These are phyloP conservation scores for Harpalus rubripes DNA, from an alignment of 2,888 invertebrate species.

Conservation along the genomic window DNA sequence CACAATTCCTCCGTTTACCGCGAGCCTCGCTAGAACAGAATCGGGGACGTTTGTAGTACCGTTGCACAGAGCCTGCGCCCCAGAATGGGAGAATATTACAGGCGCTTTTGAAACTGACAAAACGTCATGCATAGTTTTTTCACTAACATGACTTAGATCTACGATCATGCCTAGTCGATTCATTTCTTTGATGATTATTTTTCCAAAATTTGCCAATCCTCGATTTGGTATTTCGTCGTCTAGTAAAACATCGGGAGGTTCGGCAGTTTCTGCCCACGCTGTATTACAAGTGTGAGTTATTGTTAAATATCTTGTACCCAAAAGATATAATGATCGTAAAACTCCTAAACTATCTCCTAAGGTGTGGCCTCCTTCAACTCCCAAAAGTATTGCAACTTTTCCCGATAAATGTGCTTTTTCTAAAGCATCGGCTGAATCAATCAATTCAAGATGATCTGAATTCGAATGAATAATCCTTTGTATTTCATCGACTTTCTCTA, in stretches of 20 bases:
- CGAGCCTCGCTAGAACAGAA: conserved; percentile 77
- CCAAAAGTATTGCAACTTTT: conserved; percentile 82
- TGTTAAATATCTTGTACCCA: conserved; percentile 84
- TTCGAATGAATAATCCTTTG: conserved; percentile 79
- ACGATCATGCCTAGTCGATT: conserved; percentile 86
- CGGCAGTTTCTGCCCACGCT: conserved; percentile 80
- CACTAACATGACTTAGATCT: conserved; percentile 83
- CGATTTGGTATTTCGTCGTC: conserved; percentile 63
- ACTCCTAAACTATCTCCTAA: conserved; percentile 84
- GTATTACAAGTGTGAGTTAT: conserved; percentile 85
- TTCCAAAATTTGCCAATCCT: conserved; percentile 67
- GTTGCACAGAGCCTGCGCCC: conserved; percentile 82
- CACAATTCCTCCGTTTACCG: conserved; percentile 81
- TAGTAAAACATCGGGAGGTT: conserved; percentile 53
- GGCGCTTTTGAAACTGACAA: conserved; percentile 82
- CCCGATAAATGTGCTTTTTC: conserved; percentile 81
- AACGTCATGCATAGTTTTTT: conserved; percentile 82
- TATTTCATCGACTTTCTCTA: conserved; percentile 85
- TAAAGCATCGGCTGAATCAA: conserved; percentile 81
- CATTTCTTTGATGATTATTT: conserved; percentile 81
- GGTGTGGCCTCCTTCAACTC: conserved; percentile 84
- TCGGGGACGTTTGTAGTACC: conserved; percentile 81
- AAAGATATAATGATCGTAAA: conserved; percentile 82
- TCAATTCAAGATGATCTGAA: conserved; percentile 77
- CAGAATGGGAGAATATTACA: conserved; percentile 84